phyloP scores from a whole-genome alignment of 2,797 vertebrate species.

The Harpagifer antarcticus region DNA sequence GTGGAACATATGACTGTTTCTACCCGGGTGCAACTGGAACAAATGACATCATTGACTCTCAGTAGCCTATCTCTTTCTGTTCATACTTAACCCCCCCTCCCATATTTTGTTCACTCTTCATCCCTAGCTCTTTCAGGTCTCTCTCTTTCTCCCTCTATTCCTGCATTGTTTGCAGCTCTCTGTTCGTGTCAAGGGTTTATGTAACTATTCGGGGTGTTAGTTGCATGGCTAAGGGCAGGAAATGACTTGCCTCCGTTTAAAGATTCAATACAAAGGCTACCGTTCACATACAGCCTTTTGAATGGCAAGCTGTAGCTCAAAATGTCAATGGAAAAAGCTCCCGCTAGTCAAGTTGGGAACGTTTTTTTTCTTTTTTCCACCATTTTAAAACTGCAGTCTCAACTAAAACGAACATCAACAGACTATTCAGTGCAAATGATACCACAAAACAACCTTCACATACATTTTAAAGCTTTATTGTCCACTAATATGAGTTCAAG shows the following conservation, averaged over 20 bases:
- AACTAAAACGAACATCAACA: slow-evolving; percentile 43
- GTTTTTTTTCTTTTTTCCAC: slow-evolving; percentile 40
- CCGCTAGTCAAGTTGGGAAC: slow-evolving; percentile 41
- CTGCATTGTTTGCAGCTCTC: slow-evolving; percentile 33
- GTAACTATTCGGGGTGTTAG: slow-evolving; percentile 63
- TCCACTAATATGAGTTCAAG: slow-evolving; percentile 46
- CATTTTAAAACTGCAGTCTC: slow-evolving; percentile 39
- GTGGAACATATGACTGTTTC: slow-evolving; percentile 80
- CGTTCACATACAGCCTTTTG: slow-evolving; percentile 61
- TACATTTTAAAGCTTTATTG: slow-evolving; percentile 40
- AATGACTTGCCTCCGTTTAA: slow-evolving; percentile 68
- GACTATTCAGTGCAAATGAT: slow-evolving; percentile 27
- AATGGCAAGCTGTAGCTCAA: slow-evolving; percentile 58
- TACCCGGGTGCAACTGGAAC: slow-evolving; percentile 79
- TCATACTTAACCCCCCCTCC: slow-evolving; percentile 16
- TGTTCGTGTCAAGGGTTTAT: slow-evolving; percentile 54
- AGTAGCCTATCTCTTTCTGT: slow-evolving; percentile 71
- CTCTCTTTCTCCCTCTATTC: slow-evolving; percentile 16
- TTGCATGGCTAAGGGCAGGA: slow-evolving; percentile 61
- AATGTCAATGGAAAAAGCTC: slow-evolving; percentile 69
- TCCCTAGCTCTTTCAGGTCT: slow-evolving; percentile 31
- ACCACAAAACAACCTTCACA: slow-evolving; percentile 36
- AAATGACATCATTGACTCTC: slow-evolving; percentile 82
- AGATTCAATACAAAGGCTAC: slow-evolving; percentile 65
- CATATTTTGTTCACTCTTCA: slow-evolving; percentile 10